Percentiles rank a stretch among this genome's conserved stretches.
These are phyloP conservation scores for Hybognathus amarus DNA, from an alignment of 2,797 vertebrate genomes.

Conservation along the genomic window DNA sequence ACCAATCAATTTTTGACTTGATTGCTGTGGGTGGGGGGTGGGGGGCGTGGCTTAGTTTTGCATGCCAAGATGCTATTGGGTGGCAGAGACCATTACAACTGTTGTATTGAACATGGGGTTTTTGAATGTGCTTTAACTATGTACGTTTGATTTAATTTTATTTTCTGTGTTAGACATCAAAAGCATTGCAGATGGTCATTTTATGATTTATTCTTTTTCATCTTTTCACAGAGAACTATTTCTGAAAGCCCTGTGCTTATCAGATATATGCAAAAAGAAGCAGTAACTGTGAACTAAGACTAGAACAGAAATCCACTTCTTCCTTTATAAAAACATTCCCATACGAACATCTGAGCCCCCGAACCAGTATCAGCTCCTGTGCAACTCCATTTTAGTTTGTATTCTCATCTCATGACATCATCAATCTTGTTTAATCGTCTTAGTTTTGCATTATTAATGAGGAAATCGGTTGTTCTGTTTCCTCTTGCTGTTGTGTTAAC, in stretches of 20 bases:
- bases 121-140: constrained; percentile 70
- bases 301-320: constrained; percentile 63
- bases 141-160: constrained; percentile 66
- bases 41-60: constrained; percentile 72
- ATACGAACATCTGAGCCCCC: constrained; percentile 43
- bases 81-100: constrained; percentile 74
- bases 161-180: constrained; percentile 58
- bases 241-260: constrained; percentile 79
- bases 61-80: constrained; percentile 78
- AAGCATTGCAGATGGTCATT: constrained; percentile 60
- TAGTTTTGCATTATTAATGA: constrained; percentile 26
- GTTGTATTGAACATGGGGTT: constrained; percentile 68
- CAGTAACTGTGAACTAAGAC: constrained; percentile 82
- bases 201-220: constrained; percentile 68
- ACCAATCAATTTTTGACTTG: constrained; percentile 59
- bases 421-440: not conserved
- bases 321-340: constrained; percentile 54
- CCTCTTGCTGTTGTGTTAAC: constrained; percentile 4
- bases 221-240: constrained; percentile 79
- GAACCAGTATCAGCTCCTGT: constrained; percentile 22
- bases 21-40: constrained; percentile 64
- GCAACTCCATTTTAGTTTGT: constrained; percentile 26
- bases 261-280: constrained; percentile 84
- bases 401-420: constrained; percentile 16
- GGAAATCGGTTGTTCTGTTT: not conserved